Conservation (phyloP, 2,113 vertebrate species). For the Elephantulus edwardii region DNA sequence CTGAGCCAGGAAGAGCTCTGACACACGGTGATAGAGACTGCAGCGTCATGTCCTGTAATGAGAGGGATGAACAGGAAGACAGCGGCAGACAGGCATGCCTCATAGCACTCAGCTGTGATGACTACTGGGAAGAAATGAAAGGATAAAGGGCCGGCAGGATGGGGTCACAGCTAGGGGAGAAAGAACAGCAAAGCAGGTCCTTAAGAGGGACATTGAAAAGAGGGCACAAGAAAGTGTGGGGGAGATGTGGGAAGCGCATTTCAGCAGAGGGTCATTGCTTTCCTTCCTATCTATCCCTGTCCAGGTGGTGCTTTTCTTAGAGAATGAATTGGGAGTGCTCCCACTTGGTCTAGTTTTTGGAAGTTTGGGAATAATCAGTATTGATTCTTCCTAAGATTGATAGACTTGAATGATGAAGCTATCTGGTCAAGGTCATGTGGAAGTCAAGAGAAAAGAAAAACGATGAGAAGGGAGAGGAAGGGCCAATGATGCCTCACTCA, state of each 20-base stretch:
- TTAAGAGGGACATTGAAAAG: background rate
- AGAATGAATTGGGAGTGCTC: fast-evolving
- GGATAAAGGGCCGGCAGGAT: too few relatives aligned
- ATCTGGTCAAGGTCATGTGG: fast-evolving
- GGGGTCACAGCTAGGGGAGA: too few relatives aligned
- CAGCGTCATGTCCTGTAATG: background rate
- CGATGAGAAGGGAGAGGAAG: fast-evolving
- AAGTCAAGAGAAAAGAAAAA: fast-evolving
- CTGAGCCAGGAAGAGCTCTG: background rate
- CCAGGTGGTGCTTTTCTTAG: fast-evolving
- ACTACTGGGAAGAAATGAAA: background rate
- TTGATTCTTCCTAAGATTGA: background rate
- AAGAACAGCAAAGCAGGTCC: background rate
- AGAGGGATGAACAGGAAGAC: background rate
- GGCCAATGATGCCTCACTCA: background rate
- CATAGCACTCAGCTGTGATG: background rate
- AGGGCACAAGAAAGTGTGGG: background rate
- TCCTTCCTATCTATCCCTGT: background rate
- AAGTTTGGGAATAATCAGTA: background rate
- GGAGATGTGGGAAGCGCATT: background rate
- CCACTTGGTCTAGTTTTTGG: background rate
- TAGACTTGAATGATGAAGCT: fast-evolving
- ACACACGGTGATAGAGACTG: background rate
- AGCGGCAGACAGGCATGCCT: background rate
- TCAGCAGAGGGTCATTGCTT: background rate